phyloP scores from a whole-genome alignment of 2,797 vertebrate genomes.

The Crocidura indochinensis region DNA sequence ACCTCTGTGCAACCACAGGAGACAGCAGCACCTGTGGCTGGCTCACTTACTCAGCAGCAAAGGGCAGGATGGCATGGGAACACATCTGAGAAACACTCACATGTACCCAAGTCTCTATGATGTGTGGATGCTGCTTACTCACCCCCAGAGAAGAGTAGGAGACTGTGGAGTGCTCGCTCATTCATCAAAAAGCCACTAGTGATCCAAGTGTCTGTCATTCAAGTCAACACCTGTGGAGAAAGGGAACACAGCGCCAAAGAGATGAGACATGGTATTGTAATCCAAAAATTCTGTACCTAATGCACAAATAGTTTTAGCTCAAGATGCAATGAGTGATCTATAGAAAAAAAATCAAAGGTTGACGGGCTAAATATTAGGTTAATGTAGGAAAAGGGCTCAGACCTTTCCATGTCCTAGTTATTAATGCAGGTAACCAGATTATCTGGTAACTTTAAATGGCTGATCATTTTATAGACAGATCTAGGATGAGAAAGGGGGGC shows the following conservation, averaged over 20 bases:
- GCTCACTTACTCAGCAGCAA: too few relatives aligned
- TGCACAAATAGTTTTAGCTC: not conserved
- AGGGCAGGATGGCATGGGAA: not conserved
- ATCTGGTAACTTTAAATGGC: not conserved
- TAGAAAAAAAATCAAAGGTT: not conserved
- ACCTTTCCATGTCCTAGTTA: not conserved
- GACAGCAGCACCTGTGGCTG: too few relatives aligned
- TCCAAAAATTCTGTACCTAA: not conserved
- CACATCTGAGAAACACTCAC: not conserved
- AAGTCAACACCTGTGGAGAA: constrained; percentile 33
- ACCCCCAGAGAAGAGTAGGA: constrained; percentile 15
- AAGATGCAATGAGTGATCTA: not conserved
- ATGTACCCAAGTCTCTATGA: not conserved
- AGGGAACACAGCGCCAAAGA: not conserved
- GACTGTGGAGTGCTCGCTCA: rapidly evolving
- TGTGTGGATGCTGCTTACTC: not conserved
- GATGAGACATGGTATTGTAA: not conserved
- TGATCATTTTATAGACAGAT: not conserved
- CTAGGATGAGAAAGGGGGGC: not conserved
- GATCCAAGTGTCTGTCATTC: not conserved
- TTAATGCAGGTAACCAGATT: not conserved
- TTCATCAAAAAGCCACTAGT: not conserved
- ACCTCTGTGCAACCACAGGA: too few relatives aligned
- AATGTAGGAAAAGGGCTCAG: not conserved
- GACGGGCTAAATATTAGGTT: not conserved